phyloP scores from a whole-genome alignment of 2,797 vertebrate species.

The Brachyalestes nurse region DNA sequence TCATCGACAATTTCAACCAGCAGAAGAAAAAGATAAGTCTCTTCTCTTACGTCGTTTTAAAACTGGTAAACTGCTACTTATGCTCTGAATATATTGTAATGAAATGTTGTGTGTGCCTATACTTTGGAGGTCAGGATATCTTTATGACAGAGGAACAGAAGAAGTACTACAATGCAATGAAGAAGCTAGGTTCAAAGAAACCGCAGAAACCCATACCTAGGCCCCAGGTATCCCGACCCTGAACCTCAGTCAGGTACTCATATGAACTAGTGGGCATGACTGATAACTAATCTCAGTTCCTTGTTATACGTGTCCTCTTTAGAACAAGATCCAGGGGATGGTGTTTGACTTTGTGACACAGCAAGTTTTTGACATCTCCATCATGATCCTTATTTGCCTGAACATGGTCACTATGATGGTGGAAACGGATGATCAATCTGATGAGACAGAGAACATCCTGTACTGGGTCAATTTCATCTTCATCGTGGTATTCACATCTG shows the following conservation, averaged over 20 bases:
- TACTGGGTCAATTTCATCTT: conserved; percentile 99
- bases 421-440: conserved; percentile 94
- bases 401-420: conserved; percentile 99
- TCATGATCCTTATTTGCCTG: conserved; percentile 99
- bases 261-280: background rate
- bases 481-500: conserved; percentile 94
- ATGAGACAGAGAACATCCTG: conserved; percentile 90
- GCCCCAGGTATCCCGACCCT: conserved; percentile 83
- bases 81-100: conserved; percentile 79
- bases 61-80: background rate
- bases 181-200: conserved; percentile 98
- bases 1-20: conserved; percentile 99
- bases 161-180: conserved; percentile 99
- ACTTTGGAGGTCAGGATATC: conserved; percentile 99
- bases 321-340: conserved; percentile 96
- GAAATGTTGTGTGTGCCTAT: conserved; percentile 76
- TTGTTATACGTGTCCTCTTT: conserved; percentile 33
- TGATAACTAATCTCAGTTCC: conserved; percentile 8
- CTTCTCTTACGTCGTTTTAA: conserved; percentile 1
- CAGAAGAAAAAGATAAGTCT: conserved; percentile 99
- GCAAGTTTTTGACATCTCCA: conserved; percentile 97
- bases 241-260: background rate
- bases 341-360: conserved; percentile 98
- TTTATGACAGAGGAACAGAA: conserved; percentile 99
- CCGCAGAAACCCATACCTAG: conserved; percentile 98